Conservation (phyloP, 2,113 vertebrate species). For the Numenius arquata region DNA sequence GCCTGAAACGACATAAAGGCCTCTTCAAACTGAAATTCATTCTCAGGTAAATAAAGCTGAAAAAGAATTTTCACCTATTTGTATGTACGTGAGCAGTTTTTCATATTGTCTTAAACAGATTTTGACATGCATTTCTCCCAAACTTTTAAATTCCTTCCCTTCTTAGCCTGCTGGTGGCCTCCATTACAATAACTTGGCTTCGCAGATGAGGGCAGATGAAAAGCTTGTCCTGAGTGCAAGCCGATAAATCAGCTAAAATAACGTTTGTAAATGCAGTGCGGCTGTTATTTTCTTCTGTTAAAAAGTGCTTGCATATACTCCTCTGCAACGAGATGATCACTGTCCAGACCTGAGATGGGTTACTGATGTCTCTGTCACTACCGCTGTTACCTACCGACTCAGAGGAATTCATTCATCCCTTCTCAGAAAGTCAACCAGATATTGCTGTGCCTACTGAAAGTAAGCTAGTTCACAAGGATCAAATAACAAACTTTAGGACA, state of each 20-base stretch:
- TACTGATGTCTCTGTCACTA: background rate
- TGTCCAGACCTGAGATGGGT: background rate
- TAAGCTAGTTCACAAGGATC: background rate
- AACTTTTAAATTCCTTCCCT: background rate
- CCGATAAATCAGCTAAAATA: background rate
- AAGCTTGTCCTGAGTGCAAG: background rate
- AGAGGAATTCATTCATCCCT: background rate
- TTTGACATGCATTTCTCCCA: background rate
- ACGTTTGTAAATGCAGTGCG: background rate
- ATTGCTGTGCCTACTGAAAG: background rate
- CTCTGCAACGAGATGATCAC: background rate
- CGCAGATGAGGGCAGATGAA: background rate
- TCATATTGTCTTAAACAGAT: conserved; percentile 62
- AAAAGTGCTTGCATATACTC: background rate
- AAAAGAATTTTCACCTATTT: conserved; percentile 75
- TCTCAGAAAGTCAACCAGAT: background rate
- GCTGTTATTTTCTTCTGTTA: background rate
- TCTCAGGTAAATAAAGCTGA: conserved; percentile 85
- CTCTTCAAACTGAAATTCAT: conserved; percentile 83
- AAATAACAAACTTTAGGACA: background rate
- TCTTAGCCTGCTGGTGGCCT: background rate
- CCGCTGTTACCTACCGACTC: background rate
- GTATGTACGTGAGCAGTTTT: conserved; percentile 73
- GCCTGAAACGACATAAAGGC: conserved; percentile 78
- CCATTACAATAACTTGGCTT: background rate